A percentile compares a stretch with the other conserved stretches of the same genome.
Evolutionary conservation across 2,888 invertebrate genomes (phyloP).

Genomic region (Scaptomyza flava): DNA sequence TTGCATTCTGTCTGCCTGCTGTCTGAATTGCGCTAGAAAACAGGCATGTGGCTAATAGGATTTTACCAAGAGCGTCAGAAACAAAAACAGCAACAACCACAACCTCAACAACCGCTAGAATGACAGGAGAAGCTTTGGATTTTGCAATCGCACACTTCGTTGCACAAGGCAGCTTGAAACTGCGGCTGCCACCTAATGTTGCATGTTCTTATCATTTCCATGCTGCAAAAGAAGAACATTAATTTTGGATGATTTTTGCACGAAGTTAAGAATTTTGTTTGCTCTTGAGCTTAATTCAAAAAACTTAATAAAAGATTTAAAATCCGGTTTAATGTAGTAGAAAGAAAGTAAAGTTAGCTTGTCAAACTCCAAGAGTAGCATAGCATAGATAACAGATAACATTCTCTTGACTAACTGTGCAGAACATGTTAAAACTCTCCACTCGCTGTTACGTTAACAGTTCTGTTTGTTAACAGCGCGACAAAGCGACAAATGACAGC

Average conservation of each 20-base stretch:
- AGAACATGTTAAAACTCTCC: constrained; percentile 46
- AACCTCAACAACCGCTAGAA: constrained; percentile 31
- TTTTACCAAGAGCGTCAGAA: constrained; percentile 48
- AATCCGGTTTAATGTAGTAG: too few species aligned
- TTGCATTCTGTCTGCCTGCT: constrained; percentile 47
- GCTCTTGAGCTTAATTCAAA: too few species aligned
- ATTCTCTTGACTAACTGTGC: not conserved
- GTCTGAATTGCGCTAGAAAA: constrained; percentile 58
- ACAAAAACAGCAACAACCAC: constrained; percentile 13
- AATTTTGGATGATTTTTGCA: not conserved
- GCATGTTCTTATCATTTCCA: constrained; percentile 40
- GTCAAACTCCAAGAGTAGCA: not conserved
- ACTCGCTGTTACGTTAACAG: constrained; percentile 31
- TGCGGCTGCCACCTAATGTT: constrained; percentile 54
- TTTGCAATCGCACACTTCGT: constrained; percentile 66
- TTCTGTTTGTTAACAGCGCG: constrained; percentile 26
- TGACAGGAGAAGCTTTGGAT: constrained; percentile 50
- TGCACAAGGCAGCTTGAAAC: constrained; percentile 56
- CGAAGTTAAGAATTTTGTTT: not conserved
- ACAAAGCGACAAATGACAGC: constrained; percentile 51
- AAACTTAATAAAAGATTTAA: too few species aligned
- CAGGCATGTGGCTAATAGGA: constrained; percentile 75
- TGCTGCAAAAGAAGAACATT: constrained; percentile 16
- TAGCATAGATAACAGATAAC: not conserved
- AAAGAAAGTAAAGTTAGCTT: too few species aligned